Evolutionary conservation across 2,113 vertebrate species (phyloP).

Genomic region (Bubo blakistoni): DNA sequence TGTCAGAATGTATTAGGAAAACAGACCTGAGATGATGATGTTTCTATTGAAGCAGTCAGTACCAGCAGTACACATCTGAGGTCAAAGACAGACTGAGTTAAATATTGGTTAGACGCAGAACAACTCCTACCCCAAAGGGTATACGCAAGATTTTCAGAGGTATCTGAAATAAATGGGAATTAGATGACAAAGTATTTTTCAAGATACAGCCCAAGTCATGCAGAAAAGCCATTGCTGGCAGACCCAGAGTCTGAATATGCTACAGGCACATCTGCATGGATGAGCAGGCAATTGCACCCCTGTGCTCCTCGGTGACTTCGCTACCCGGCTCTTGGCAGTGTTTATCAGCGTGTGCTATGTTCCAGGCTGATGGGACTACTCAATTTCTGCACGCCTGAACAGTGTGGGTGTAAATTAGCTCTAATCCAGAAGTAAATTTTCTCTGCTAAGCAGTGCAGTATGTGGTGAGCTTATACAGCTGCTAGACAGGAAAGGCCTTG

Average conservation of each 20-base stretch:
- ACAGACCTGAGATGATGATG: not conserved
- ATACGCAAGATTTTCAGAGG: not conserved
- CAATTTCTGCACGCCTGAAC: not conserved
- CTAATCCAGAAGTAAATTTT: not conserved
- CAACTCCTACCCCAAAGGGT: not conserved
- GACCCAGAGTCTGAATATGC: not conserved
- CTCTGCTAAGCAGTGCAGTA: not conserved
- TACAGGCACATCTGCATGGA: not conserved
- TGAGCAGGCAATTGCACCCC: not conserved
- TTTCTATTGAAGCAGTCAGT: not conserved
- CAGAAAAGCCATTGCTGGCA: not conserved
- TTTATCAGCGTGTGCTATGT: not conserved
- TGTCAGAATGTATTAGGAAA: not conserved
- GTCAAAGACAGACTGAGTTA: not conserved
- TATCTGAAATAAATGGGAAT: not conserved
- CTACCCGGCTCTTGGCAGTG: not conserved
- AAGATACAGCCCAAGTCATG: not conserved
- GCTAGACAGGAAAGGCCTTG: not conserved
- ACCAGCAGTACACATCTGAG: not conserved
- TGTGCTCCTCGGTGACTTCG: not conserved
- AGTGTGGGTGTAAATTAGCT: conserved; percentile 5
- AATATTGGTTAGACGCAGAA: not conserved
- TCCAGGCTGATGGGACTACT: not conserved
- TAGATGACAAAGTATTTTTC: not conserved
- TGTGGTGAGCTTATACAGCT: not conserved